phyloP scores from a whole-genome alignment of 2,113 vertebrate species.

The Cyprinodon brontotheroides region DNA sequence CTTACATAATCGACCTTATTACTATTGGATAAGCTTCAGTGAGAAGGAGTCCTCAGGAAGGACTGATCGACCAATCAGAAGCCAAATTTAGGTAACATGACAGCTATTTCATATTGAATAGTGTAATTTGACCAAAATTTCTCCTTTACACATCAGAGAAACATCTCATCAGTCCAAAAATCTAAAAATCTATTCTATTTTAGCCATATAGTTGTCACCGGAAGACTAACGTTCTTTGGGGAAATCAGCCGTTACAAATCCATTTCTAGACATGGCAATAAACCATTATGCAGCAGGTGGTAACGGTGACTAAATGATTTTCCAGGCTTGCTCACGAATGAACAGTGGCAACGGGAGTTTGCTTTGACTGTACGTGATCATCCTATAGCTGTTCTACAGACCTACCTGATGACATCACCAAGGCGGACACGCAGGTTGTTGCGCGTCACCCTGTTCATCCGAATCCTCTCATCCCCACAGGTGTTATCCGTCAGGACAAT shows the following conservation, averaged over 20 bases:
- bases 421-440: constrained; percentile 94
- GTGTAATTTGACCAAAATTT: neutral
- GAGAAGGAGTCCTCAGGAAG: no score
- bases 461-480: constrained; percentile 92
- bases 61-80: neutral
- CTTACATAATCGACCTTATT: no score
- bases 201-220: neutral
- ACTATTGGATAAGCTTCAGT: no score
- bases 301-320: no score
- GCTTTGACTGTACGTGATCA: neutral
- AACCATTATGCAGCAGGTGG: no score
- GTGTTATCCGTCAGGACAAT: constrained; percentile 94
- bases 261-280: no score
- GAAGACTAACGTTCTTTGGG: neutral
- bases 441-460: constrained; percentile 94
- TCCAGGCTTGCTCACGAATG: neutral
- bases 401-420: constrained; percentile 94
- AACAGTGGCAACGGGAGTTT: neutral
- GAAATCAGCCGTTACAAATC: neutral
- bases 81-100: neutral
- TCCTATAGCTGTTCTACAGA: neutral
- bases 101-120: neutral
- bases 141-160: neutral
- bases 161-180: neutral
- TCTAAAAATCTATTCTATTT: neutral